Conservation (phyloP, 2,113 vertebrate species). For the Oophaga pumilio region DNA sequence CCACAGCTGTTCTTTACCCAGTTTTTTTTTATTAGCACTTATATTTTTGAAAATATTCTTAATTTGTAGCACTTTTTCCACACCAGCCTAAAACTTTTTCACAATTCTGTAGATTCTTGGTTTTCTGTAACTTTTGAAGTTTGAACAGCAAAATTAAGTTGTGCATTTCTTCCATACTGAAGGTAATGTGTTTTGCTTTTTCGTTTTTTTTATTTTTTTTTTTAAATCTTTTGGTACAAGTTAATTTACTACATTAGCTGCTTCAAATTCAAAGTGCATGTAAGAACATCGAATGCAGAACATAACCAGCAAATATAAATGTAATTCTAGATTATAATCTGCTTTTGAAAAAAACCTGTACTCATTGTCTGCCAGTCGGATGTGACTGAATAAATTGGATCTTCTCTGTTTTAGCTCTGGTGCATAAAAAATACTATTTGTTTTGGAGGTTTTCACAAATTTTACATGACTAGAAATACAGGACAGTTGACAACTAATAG, state of each 20-base stretch:
- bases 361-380: slow-evolving; percentile 16
- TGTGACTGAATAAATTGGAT: slow-evolving; percentile 38
- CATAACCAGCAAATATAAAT: slow-evolving; percentile 16
- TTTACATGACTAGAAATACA: background rate
- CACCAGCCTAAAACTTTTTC: too few relatives aligned
- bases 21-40: too few relatives aligned
- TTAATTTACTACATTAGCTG: slow-evolving; percentile 13
- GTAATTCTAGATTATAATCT: slow-evolving; percentile 33
- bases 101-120: background rate
- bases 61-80: too few relatives aligned
- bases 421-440: background rate
- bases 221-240: background rate
- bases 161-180: background rate
- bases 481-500: background rate
- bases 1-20: too few relatives aligned
- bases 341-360: slow-evolving; percentile 2
- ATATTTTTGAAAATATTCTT: too few relatives aligned
- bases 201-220: background rate
- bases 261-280: slow-evolving; percentile 1
- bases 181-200: background rate
- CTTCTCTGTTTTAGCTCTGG: slow-evolving; percentile 9
- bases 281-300: background rate
- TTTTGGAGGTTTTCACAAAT: background rate
- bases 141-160: background rate
- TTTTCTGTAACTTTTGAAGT: background rate